These are phyloP conservation scores for Noctua comes DNA, from an alignment of 2,888 invertebrate genomes.

Conservation along the genomic window DNA sequence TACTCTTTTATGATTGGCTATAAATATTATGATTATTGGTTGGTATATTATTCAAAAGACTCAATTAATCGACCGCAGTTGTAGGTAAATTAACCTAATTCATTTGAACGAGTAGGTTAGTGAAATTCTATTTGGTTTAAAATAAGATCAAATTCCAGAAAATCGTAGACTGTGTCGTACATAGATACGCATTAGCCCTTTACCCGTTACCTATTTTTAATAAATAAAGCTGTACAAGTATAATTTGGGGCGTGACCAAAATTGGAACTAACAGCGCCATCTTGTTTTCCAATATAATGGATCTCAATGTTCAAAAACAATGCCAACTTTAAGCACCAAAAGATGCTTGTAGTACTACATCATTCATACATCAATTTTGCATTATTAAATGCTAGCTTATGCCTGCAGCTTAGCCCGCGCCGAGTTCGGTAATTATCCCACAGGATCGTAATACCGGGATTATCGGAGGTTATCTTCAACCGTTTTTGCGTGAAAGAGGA, in stretches of 20 bases:
- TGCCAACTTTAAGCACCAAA: too few species aligned
- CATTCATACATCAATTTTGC: too few species aligned
- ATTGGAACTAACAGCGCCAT: background rate
- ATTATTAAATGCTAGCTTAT: too few species aligned
- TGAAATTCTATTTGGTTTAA: background rate
- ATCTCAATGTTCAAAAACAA: too few species aligned
- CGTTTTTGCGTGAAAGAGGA: too few species aligned
- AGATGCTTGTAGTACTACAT: too few species aligned
- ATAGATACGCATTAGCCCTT: background rate
- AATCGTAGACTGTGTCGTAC: background rate
- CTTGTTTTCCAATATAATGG: too few species aligned
- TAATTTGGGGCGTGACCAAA: background rate
- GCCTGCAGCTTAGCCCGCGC: too few species aligned
- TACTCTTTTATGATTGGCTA: conserved; percentile 1
- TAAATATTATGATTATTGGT: background rate
- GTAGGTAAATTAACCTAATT: background rate
- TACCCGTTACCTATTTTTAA: too few species aligned
- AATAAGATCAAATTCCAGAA: background rate
- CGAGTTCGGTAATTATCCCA: too few species aligned
- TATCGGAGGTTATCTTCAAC: too few species aligned
- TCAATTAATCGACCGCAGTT: background rate
- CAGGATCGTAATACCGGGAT: too few species aligned
- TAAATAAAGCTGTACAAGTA: background rate
- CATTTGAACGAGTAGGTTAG: background rate
- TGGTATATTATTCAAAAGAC: conserved; percentile 3